A percentile compares a stretch with the other conserved stretches of the same genome.
These are phyloP conservation scores for Ornithoptera priamus DNA, from an alignment of 2,888 invertebrate genomes.

Conservation along the genomic window DNA sequence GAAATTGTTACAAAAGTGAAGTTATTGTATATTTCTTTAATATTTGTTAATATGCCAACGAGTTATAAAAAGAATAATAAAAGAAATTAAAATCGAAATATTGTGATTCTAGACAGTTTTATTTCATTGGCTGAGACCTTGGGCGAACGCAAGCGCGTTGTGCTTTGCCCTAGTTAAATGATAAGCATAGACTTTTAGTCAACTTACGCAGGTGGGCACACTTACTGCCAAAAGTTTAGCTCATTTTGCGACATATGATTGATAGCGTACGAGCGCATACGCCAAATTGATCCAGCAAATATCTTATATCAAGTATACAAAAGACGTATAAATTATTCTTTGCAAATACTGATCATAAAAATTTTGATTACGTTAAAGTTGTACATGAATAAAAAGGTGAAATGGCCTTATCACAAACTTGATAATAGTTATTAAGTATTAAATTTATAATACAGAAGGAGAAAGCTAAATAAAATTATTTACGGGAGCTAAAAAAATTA, in stretches of 20 bases:
- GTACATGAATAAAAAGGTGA: no score
- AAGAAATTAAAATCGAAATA: background rate
- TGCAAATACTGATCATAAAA: no score
- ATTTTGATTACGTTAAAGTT: no score
- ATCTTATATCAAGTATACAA: background rate
- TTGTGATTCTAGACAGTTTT: slow-evolving; percentile 47
- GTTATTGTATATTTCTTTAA: background rate
- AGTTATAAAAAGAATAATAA: background rate
- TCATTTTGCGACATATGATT: background rate
- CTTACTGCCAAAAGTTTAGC: slow-evolving; percentile 6
- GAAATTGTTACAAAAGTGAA: no score
- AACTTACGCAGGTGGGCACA: slow-evolving; percentile 41
- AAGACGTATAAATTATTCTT: no score
- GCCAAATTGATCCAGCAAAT: background rate
- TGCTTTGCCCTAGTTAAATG: slow-evolving; percentile 72
- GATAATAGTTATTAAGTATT: no score
- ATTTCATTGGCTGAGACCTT: slow-evolving; percentile 62
- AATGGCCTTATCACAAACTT: no score
- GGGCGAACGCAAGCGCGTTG: slow-evolving; percentile 63
- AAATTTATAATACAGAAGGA: no score
- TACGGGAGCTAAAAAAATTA: no score
- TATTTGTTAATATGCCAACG: background rate
- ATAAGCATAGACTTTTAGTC: slow-evolving; percentile 60
- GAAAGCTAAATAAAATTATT: no score
- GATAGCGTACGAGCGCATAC: background rate